Evolutionary conservation across 2,888 invertebrate species (phyloP).

Genomic region (Synergus itoensis): DNA sequence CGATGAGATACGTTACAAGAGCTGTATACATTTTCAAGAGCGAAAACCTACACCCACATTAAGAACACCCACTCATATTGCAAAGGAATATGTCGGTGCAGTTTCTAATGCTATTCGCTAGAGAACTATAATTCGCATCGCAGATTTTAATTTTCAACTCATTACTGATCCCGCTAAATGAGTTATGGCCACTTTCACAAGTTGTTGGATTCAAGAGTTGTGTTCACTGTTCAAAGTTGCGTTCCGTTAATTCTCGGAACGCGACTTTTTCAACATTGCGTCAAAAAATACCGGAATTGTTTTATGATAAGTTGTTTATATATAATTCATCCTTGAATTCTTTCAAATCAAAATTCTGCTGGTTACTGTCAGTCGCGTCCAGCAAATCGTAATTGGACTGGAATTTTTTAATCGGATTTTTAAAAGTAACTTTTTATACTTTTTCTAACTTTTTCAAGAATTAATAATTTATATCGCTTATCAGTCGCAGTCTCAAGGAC

Average conservation of each 20-base stretch:
- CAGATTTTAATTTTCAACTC: constrained; percentile 32
- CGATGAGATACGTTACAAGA: constrained; percentile 24
- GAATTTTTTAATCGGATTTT: no score
- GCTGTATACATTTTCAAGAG: constrained; percentile 27
- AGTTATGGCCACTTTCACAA: constrained; percentile 2
- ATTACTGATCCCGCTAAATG: constrained; percentile 11
- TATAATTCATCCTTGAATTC: not conserved
- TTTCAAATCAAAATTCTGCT: not conserved
- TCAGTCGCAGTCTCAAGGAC: constrained; percentile 28
- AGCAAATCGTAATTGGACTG: no score
- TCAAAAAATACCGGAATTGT: no score
- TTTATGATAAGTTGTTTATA: no score
- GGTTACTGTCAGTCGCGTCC: not conserved
- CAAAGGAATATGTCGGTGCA: constrained; percentile 15
- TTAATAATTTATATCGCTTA: not conserved
- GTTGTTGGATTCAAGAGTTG: not conserved
- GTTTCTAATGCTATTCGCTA: constrained; percentile 12
- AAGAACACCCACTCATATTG: not conserved
- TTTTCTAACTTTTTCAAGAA: not conserved
- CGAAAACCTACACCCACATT: constrained; percentile 17
- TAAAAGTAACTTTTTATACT: no score
- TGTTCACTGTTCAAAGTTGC: not conserved
- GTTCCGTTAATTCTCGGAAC: no score
- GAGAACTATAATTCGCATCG: constrained; percentile 25
- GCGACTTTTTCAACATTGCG: no score